A percentile compares a stretch with the other conserved stretches of the same genome.
phyloP scores from a whole-genome alignment of 1,140 invertebrate species.

The Apis cerana region DNA sequence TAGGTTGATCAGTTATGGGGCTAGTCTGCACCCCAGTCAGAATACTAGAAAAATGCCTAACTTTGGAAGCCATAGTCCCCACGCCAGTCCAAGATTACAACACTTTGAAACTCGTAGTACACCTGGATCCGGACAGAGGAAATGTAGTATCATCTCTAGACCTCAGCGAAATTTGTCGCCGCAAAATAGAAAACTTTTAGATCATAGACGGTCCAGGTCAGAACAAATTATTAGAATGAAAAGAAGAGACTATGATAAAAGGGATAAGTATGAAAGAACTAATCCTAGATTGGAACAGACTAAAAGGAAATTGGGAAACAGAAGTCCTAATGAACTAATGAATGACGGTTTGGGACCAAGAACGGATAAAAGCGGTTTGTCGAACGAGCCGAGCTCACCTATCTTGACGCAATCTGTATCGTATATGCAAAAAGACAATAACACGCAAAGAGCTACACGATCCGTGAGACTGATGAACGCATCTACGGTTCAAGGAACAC shows the following conservation, averaged over 20 bases:
- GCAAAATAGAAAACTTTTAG: slow-evolving; percentile 74
- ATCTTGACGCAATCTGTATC: slow-evolving; percentile 19
- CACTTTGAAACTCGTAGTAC: slow-evolving; percentile 73
- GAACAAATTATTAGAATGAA: slow-evolving; percentile 76
- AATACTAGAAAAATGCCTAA: slow-evolving; percentile 78
- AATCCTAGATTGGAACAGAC: slow-evolving; percentile 55
- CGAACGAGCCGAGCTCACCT: slow-evolving; percentile 47
- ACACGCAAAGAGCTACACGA: slow-evolving; percentile 39
- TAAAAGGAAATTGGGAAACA: slow-evolving; percentile 55
- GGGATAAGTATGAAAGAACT: slow-evolving; percentile 60
- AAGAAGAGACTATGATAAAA: slow-evolving; percentile 64
- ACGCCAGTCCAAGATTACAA: slow-evolving; percentile 76
- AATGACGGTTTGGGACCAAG: slow-evolving; percentile 78
- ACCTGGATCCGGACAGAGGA: slow-evolving; percentile 37
- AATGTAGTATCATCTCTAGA: slow-evolving; percentile 46
- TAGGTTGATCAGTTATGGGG: slow-evolving; percentile 72
- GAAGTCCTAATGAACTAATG: slow-evolving; percentile 60
- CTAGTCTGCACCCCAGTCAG: slow-evolving; percentile 77
- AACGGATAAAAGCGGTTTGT: slow-evolving; percentile 76
- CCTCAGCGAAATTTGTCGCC: slow-evolving; percentile 66
- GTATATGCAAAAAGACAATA: slow-evolving; percentile 39
- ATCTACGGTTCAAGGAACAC: slow-evolving; percentile 46
- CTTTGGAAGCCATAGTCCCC: slow-evolving; percentile 77
- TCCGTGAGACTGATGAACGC: slow-evolving; percentile 58
- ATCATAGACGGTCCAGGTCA: slow-evolving; percentile 74